A percentile compares a stretch with the other conserved stretches of the same genome.
These are phyloP conservation scores for Apamea epomidion DNA, from an alignment of 2,888 invertebrate genomes.

Conservation along the genomic window DNA sequence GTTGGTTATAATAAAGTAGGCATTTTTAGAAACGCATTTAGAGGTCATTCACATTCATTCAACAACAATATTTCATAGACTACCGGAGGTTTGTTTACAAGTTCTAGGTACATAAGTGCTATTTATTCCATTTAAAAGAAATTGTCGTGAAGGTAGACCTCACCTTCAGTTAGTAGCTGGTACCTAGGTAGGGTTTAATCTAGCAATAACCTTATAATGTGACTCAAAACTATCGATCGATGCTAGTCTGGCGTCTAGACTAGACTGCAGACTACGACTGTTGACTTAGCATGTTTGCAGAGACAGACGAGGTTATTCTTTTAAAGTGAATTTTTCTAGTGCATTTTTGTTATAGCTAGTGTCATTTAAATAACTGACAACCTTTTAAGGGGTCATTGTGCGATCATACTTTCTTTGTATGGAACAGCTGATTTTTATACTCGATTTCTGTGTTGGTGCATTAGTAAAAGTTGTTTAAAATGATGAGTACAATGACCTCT, in stretches of 20 bases:
- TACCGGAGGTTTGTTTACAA: neutral
- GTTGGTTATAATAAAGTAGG: neutral
- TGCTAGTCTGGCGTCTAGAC: slow-evolving; percentile 52
- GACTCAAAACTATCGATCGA: slow-evolving; percentile 51
- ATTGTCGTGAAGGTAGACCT: neutral
- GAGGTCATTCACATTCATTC: neutral
- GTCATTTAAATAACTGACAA: neutral
- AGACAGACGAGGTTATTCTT: neutral
- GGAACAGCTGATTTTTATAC: neutral
- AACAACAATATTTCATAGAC: neutral
- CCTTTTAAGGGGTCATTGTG: neutral
- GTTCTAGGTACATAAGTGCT: neutral
- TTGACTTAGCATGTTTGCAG: slow-evolving; percentile 13
- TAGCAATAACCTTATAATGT: slow-evolving; percentile 1
- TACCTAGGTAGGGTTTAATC: neutral
- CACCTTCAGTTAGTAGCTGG: neutral
- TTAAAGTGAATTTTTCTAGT: neutral
- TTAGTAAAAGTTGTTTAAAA: neutral
- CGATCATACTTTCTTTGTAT: neutral
- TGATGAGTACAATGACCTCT: neutral
- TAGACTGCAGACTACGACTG: slow-evolving; percentile 9
- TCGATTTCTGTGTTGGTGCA: neutral
- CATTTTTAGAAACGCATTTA: neutral
- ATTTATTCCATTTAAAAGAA: neutral
- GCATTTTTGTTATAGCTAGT: neutral